Percentiles rank a stretch among this genome's conserved stretches.
Conservation (phyloP, 2,797 vertebrate species). For the Oophaga sylvatica region DNA sequence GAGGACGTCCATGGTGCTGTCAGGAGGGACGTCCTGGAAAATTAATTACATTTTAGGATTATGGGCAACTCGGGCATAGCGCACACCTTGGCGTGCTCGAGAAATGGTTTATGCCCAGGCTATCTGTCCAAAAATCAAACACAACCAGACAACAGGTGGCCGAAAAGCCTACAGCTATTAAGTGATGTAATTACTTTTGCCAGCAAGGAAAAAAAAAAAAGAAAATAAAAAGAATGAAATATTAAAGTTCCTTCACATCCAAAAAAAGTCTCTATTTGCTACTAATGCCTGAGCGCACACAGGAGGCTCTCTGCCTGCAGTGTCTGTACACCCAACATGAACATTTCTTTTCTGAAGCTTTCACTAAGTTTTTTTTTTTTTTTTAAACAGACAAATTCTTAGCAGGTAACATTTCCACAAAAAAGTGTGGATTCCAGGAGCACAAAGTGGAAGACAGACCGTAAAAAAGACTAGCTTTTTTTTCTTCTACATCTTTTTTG, state of each 20-base stretch:
- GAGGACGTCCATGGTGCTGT: too few species aligned
- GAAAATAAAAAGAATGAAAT: not conserved
- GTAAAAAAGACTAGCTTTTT: too few species aligned
- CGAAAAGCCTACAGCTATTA: not conserved
- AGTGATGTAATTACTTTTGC: conserved; percentile 20
- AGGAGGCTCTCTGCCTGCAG: not conserved
- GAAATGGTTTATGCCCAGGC: not conserved
- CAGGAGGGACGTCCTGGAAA: too few species aligned
- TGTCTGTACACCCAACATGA: not conserved
- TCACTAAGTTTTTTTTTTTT: not conserved
- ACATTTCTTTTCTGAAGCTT: not conserved
- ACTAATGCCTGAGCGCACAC: not conserved
- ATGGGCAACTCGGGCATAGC: too few species aligned
- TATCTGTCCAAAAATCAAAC: conserved; percentile 16
- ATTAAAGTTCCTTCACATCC: conserved; percentile 2
- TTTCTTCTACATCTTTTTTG: too few species aligned
- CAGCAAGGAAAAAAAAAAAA: not conserved
- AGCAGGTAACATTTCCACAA: not conserved
- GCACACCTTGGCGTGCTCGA: not conserved
- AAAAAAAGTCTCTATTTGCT: not conserved
- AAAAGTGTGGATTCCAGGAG: too few species aligned
- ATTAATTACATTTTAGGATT: not conserved
- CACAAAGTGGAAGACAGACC: too few species aligned
- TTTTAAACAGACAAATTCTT: not conserved
- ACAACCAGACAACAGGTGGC: not conserved